phyloP scores from a whole-genome alignment of 2,113 vertebrate genomes.

The Falco punctatus region DNA sequence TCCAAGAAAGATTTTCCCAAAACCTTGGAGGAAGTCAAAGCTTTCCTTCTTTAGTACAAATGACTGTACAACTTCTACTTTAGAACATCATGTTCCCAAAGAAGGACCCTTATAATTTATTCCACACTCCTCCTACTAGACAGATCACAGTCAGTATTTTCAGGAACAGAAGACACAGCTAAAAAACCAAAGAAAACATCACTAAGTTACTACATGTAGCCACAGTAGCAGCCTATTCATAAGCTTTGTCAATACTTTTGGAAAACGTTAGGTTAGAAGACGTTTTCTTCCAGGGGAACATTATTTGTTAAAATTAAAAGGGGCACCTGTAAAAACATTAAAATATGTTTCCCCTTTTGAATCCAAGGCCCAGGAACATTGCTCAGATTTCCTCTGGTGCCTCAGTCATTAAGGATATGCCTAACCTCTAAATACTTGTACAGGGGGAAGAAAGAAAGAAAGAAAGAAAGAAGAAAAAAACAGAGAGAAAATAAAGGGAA shows the following conservation, averaged over 20 bases:
- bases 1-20: neutral
- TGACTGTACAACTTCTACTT: neutral
- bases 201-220: neutral
- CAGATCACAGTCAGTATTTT: neutral
- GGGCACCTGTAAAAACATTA: neutral
- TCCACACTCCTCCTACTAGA: fast-evolving
- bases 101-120: neutral
- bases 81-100: neutral
- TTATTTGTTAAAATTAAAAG: neutral
- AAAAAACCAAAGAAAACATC: neutral
- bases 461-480: neutral
- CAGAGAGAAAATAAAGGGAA: neutral
- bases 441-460: neutral
- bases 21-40: neutral
- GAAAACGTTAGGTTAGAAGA: neutral
- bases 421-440: neutral
- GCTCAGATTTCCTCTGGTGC: neutral
- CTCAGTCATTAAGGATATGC: neutral
- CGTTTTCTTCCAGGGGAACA: neutral
- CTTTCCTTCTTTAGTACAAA: neutral
- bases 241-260: neutral
- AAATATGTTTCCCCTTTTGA: neutral
- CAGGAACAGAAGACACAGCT: neutral
- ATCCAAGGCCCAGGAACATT: neutral
- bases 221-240: neutral